These are phyloP conservation scores for Ailurus styani DNA, from an alignment of 2,113 vertebrate species.

Conservation along the genomic window DNA sequence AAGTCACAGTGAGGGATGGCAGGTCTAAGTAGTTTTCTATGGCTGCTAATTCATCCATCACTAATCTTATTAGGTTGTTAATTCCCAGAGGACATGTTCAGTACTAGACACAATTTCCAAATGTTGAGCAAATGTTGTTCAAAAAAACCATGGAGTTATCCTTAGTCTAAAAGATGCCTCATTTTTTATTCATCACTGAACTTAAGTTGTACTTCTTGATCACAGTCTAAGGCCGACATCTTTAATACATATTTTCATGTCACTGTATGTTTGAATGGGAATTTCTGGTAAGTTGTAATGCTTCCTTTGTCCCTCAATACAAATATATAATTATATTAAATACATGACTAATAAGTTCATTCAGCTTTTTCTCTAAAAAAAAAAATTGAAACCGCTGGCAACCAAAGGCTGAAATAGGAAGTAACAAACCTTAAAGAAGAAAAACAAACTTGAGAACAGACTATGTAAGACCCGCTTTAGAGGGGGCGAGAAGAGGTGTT, in stretches of 20 bases:
- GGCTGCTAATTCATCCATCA: constrained; percentile 39
- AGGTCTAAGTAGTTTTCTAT: not conserved
- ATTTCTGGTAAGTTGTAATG: not conserved
- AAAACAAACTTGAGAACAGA: not conserved
- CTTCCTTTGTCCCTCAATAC: not conserved
- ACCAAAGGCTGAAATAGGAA: not conserved
- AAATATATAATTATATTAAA: not conserved
- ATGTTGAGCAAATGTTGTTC: not conserved
- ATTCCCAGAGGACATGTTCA: constrained; percentile 23
- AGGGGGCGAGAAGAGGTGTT: not conserved
- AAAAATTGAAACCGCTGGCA: not conserved
- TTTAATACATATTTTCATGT: not conserved
- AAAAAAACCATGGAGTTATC: not conserved
- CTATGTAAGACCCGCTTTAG: not conserved
- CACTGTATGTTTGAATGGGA: not conserved
- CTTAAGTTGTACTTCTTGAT: not conserved
- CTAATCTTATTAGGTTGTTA: constrained; percentile 59
- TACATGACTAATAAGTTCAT: not conserved
- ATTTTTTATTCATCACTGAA: not conserved
- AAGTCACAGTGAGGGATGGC: not conserved
- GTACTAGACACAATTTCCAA: not conserved
- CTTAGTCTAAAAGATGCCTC: not conserved
- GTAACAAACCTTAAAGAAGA: not conserved
- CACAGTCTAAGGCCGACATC: not conserved
- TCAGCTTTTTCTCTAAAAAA: not conserved